These are phyloP conservation scores for Drosophila albomicans DNA, from an alignment of 1,140 invertebrate genomes.

Conservation along the genomic window DNA sequence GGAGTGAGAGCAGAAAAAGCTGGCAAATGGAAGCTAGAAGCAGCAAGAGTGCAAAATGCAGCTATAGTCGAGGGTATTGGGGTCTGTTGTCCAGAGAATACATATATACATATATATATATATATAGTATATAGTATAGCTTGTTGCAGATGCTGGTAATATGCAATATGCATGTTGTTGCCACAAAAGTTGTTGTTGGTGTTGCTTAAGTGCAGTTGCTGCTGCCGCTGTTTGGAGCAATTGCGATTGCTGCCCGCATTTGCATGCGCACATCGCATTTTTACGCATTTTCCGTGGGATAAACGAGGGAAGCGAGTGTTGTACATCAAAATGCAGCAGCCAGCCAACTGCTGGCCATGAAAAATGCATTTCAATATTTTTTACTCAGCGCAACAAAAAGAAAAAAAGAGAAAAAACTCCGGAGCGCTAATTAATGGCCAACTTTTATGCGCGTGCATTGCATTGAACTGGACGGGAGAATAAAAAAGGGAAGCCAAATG, in stretches of 20 bases:
- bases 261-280: slow-evolving; percentile 59
- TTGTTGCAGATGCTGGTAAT: slow-evolving; percentile 36
- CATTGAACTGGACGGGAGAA: neutral
- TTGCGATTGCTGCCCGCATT: slow-evolving; percentile 64
- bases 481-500: slow-evolving; percentile 2
- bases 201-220: slow-evolving; percentile 54
- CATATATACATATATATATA: neutral
- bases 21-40: neutral
- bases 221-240: slow-evolving; percentile 38
- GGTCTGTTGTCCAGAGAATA: slow-evolving; percentile 11
- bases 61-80: neutral
- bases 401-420: no score
- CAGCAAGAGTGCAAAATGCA: neutral
- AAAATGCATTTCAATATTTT: slow-evolving; percentile 79
- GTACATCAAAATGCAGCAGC: slow-evolving; percentile 9
- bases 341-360: slow-evolving; percentile 43
- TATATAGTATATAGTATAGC: no score
- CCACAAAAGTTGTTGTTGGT: slow-evolving; percentile 21
- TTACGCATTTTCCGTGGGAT: slow-evolving; percentile 73
- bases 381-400: slow-evolving; percentile 47
- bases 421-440: slow-evolving; percentile 68
- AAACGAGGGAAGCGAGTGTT: slow-evolving; percentile 33
- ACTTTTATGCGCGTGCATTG: slow-evolving; percentile 20
- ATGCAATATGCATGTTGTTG: slow-evolving; percentile 71
- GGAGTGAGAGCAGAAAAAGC: no score